phyloP scores from a whole-genome alignment of 2,113 vertebrate species.

The Hyaena hyaena region DNA sequence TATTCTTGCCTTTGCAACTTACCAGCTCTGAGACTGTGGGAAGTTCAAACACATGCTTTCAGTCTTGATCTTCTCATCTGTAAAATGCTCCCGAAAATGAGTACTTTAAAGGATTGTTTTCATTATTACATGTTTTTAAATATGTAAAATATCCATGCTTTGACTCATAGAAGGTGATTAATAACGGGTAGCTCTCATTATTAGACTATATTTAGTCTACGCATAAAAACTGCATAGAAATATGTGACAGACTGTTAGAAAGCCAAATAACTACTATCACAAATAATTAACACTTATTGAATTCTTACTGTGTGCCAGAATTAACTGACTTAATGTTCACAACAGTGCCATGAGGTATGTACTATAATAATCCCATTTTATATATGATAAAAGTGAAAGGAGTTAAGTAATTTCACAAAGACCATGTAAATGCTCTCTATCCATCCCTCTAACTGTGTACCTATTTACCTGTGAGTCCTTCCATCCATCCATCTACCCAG shows the following conservation, averaged over 20 bases:
- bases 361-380: not conserved
- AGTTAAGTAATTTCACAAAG: slow-evolving; percentile 31
- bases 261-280: not conserved
- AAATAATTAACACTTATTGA: not conserved
- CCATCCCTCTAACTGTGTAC: not conserved
- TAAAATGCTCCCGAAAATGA: not conserved
- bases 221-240: not conserved
- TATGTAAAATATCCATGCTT: not conserved
- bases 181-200: not conserved
- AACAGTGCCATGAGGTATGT: not conserved
- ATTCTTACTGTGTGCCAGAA: not conserved
- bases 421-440: not conserved
- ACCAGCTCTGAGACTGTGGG: not conserved
- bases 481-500: not conserved
- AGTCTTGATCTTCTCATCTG: not conserved
- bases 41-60: not conserved
- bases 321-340: not conserved
- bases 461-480: not conserved
- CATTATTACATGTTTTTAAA: not conserved
- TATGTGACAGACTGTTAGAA: not conserved
- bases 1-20: not conserved
- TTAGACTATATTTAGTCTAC: not conserved
- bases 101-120: not conserved
- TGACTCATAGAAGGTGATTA: not conserved
- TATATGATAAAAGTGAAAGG: not conserved